phyloP scores from a whole-genome alignment of 1,140 invertebrate species.

The Tetragnatha versicolor region DNA sequence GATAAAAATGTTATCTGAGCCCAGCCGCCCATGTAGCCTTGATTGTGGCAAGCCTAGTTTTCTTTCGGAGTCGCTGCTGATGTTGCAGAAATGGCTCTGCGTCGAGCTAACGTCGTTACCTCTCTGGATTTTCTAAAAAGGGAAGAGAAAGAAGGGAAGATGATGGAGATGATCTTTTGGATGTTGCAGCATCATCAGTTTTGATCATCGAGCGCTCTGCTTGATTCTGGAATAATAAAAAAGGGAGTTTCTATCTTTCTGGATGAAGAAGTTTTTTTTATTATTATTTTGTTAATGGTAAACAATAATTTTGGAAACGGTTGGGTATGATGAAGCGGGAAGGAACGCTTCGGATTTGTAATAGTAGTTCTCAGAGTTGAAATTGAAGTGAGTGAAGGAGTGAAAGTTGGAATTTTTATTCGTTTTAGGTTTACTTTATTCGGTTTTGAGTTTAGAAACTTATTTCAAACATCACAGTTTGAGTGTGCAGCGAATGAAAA shows the following conservation, averaged over 20 bases:
- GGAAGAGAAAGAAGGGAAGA: not conserved
- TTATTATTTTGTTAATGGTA: slow-evolving; percentile 1
- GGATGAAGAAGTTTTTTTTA: not conserved
- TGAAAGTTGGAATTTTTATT: not conserved
- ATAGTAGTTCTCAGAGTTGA: not conserved
- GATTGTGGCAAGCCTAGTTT: not conserved
- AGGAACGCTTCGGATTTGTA: not conserved
- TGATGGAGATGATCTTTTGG: slow-evolving; percentile 14
- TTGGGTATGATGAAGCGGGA: slow-evolving; percentile 20
- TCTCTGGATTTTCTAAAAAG: not conserved
- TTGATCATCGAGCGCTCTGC: slow-evolving; percentile 14
- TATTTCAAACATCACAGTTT: too few relatives aligned
- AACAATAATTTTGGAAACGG: slow-evolving; percentile 30
- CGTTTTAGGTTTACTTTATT: too few relatives aligned
- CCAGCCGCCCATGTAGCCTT: not conserved
- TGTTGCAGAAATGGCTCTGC: slow-evolving; percentile 13
- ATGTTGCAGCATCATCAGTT: slow-evolving; percentile 48
- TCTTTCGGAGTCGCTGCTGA: slow-evolving; percentile 6
- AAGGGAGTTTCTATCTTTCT: not conserved
- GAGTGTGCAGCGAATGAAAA: too few relatives aligned
- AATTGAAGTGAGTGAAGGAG: too few relatives aligned
- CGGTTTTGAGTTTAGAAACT: too few relatives aligned
- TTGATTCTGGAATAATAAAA: not conserved
- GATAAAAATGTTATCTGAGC: slow-evolving; percentile 3
- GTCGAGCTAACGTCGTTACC: slow-evolving; percentile 21